Percentiles rank a stretch among this genome's conserved stretches.
These are phyloP conservation scores for Microcebus murinus DNA, from an alignment of 2,113 vertebrate genomes.

Conservation along the genomic window DNA sequence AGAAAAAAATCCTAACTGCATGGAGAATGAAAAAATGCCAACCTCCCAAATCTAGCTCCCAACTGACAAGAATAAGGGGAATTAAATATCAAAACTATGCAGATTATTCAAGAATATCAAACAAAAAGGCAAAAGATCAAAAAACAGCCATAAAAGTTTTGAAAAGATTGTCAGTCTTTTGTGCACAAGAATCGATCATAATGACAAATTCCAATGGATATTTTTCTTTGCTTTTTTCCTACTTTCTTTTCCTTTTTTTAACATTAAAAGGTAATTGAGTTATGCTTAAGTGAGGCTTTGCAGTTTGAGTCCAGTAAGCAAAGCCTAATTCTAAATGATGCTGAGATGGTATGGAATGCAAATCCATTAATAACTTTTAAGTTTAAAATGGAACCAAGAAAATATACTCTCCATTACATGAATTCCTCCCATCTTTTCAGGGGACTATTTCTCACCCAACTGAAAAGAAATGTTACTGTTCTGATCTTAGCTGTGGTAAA, in stretches of 20 bases:
- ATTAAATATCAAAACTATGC: slow-evolving; percentile 79
- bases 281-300: slow-evolving; percentile 62
- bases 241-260: slow-evolving; percentile 53
- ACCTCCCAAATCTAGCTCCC: slow-evolving; percentile 66
- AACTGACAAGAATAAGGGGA: slow-evolving; percentile 73
- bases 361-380: slow-evolving; percentile 76
- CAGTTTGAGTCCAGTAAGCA: slow-evolving; percentile 72
- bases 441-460: slow-evolving; percentile 20
- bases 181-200: slow-evolving; percentile 81
- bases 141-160: slow-evolving; percentile 68
- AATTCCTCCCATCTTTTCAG: slow-evolving; percentile 54
- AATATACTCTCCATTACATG: neutral
- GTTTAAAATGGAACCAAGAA: slow-evolving; percentile 64
- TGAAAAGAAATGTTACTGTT: slow-evolving; percentile 16
- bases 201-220: slow-evolving; percentile 80
- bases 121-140: slow-evolving; percentile 76
- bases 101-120: slow-evolving; percentile 74
- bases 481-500: neutral
- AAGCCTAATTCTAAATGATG: slow-evolving; percentile 77
- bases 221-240: neutral
- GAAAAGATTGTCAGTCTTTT: slow-evolving; percentile 69
- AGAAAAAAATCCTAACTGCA: slow-evolving; percentile 51
- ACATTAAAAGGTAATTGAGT: slow-evolving; percentile 86
- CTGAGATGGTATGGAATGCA: slow-evolving; percentile 57
- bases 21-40: slow-evolving; percentile 68